Conservation (phyloP, 2,113 vertebrate genomes). For the Lathamus discolor region DNA sequence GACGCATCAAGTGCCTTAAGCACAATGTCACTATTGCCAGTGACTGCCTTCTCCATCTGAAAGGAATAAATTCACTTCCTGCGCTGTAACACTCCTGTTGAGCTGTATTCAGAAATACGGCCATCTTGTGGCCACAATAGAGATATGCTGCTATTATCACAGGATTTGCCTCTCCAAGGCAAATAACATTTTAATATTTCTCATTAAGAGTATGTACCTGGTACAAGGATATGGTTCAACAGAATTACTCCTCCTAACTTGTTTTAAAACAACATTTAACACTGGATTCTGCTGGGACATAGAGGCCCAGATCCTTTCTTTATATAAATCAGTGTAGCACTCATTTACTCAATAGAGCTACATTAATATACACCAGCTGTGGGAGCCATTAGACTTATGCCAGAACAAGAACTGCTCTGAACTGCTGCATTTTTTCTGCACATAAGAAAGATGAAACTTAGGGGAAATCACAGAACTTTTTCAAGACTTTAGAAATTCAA, state of each 20-base stretch:
- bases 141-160: neutral
- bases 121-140: constrained; percentile 39
- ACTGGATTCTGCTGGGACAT: neutral
- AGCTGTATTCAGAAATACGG: neutral
- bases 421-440: neutral
- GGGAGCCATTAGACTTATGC: constrained; percentile 17
- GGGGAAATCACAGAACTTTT: neutral
- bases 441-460: neutral
- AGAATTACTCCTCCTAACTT: neutral
- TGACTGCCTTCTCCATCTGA: neutral
- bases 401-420: neutral
- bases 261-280: neutral
- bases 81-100: rapidly evolving
- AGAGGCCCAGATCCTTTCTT: neutral
- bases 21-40: rapidly evolving
- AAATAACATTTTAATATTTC: neutral
- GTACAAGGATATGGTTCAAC: neutral
- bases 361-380: constrained; percentile 12
- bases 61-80: neutral
- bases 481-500: neutral
- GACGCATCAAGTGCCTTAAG: neutral
- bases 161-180: neutral
- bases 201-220: rapidly evolving
- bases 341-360: constrained; percentile 18
- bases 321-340: neutral